Percentiles rank a stretch among this genome's conserved stretches.
Evolutionary conservation across 2,888 invertebrate species (phyloP).

Genomic region (Eledona agricola): DNA sequence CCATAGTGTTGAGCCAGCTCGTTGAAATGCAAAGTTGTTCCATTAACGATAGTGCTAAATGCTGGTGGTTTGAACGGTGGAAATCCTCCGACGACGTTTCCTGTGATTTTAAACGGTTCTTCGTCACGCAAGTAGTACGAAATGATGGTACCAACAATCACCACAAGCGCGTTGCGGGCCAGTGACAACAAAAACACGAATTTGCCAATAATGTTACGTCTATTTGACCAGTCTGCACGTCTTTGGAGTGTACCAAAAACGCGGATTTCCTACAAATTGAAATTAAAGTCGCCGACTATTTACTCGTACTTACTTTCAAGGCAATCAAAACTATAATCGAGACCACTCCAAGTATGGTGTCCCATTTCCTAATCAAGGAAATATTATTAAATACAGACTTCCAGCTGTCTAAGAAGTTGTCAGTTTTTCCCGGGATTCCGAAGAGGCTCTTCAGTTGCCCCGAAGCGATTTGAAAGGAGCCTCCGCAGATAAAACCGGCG

Average conservation of each 20-base stretch:
- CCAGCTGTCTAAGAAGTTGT: constrained; percentile 71
- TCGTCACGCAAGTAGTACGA: constrained; percentile 67
- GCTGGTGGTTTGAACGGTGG: constrained; percentile 73
- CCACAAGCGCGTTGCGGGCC: constrained; percentile 83
- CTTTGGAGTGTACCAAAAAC: constrained; percentile 50
- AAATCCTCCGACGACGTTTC: constrained; percentile 73
- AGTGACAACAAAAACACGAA: constrained; percentile 72
- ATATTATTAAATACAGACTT: constrained; percentile 66
- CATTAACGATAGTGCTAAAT: constrained; percentile 70
- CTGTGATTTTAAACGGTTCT: constrained; percentile 73
- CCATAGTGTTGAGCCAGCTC: constrained; percentile 73
- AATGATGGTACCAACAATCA: constrained; percentile 72
- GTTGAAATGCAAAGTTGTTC: constrained; percentile 64
- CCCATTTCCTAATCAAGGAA: constrained; percentile 66
- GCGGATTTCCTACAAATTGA: constrained; percentile 12
- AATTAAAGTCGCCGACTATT: neutral
- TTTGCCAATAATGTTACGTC: constrained; percentile 62
- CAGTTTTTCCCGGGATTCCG: constrained; percentile 65
- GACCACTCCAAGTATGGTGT: constrained; percentile 69
- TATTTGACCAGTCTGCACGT: constrained; percentile 56
- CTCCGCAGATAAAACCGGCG: constrained; percentile 79
- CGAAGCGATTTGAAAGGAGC: constrained; percentile 77
- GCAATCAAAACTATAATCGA: constrained; percentile 70
- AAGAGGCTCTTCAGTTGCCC: constrained; percentile 77
- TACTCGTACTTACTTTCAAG: constrained; percentile 66